phyloP scores from a whole-genome alignment of 1,140 invertebrate species.

The Penaeus chinensis region DNA sequence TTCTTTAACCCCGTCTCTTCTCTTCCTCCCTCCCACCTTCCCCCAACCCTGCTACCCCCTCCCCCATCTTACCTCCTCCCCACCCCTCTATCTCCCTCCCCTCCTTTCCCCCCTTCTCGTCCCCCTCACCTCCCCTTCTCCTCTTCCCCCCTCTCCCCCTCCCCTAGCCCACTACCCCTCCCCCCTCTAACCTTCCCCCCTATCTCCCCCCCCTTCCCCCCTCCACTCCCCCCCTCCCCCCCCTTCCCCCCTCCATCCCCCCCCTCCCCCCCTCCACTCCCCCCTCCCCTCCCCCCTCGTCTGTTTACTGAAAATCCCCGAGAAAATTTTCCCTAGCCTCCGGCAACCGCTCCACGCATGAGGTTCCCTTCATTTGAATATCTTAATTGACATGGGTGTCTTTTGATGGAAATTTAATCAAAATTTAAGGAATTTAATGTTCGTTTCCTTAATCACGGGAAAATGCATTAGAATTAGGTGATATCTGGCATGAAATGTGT shows the following conservation, averaged over 20 bases:
- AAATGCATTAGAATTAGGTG: slow-evolving; percentile 38
- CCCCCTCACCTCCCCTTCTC: not conserved
- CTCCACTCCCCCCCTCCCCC: not conserved
- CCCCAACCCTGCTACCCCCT: too few relatives aligned
- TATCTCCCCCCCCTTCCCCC: not conserved
- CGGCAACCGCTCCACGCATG: not conserved
- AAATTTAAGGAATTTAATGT: slow-evolving; percentile 54
- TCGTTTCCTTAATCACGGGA: slow-evolving; percentile 33
- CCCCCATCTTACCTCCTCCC: not conserved
- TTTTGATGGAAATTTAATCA: slow-evolving; percentile 61
- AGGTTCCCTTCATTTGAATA: slow-evolving; percentile 48
- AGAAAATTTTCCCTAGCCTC: not conserved
- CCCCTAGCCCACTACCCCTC: not conserved
- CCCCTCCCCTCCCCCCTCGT: not conserved
- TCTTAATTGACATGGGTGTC: slow-evolving; percentile 56
- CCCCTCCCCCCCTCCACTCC: not conserved
- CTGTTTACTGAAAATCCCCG: not conserved
- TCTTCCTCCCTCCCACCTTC: not conserved
- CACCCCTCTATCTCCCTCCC: too few relatives aligned
- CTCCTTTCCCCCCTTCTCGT: too few relatives aligned
- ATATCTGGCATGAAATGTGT: slow-evolving; percentile 10
- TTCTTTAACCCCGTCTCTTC: not conserved
- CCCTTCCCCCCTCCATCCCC: not conserved
- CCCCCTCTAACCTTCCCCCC: not conserved
- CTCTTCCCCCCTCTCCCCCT: too few relatives aligned